Conservation (phyloP, 2,797 vertebrate species). For the Schizopygopsis malacanthus region DNA sequence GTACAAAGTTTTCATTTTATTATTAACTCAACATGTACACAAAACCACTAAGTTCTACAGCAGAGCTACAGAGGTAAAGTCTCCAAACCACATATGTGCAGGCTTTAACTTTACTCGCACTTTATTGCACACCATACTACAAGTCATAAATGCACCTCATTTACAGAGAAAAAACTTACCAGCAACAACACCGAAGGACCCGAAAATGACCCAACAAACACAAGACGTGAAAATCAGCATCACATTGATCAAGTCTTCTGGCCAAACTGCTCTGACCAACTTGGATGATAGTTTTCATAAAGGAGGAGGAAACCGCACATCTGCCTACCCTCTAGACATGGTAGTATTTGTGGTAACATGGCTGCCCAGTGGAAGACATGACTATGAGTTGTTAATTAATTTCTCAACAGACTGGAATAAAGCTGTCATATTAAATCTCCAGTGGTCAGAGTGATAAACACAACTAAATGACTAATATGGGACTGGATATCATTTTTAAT, state of each 20-base stretch:
- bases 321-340: neutral
- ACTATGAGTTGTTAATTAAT: neutral
- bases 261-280: neutral
- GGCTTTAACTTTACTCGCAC: neutral
- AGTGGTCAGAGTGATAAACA: neutral
- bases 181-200: slow-evolving; percentile 51
- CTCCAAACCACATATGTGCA: neutral
- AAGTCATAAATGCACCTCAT: neutral
- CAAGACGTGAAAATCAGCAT: neutral
- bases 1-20: neutral
- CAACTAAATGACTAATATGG: neutral
- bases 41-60: neutral
- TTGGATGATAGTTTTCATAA: neutral
- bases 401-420: neutral
- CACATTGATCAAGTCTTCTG: neutral
- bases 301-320: neutral
- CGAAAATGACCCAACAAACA: slow-evolving; percentile 60
- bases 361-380: neutral
- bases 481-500: neutral
- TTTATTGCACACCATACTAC: slow-evolving; percentile 35
- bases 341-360: neutral
- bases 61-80: neutral
- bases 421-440: neutral
- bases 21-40: neutral
- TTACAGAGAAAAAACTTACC: slow-evolving; percentile 65